Conservation (phyloP, 53 echinoderm and acorn worm species). For the Arbacia lixula region DNA sequence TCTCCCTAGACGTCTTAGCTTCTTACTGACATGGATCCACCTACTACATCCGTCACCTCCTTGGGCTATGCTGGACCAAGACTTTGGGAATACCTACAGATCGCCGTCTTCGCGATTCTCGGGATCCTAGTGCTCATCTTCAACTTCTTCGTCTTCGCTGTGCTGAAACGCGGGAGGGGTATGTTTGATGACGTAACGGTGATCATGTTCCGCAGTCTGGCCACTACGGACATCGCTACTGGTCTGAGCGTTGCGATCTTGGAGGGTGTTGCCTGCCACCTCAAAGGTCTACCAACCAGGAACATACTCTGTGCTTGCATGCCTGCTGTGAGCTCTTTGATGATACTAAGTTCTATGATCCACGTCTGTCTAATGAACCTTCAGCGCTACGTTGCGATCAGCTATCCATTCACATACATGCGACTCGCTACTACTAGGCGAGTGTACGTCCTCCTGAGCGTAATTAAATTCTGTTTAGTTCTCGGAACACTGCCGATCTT, state of each 20-base stretch:
- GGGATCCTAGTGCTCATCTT: background rate
- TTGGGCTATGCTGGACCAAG: background rate
- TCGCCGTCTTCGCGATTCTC: background rate
- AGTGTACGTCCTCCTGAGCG: background rate
- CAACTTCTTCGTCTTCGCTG: constrained; percentile 15
- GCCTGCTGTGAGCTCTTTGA: background rate
- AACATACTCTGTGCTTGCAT: background rate
- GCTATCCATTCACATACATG: constrained; percentile 18
- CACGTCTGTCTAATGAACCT: constrained; percentile 30
- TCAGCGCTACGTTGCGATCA: constrained; percentile 2
- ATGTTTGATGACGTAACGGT: constrained; percentile 33
- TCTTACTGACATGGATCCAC: too few relatives aligned
- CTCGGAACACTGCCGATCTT: background rate
- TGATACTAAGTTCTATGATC: background rate
- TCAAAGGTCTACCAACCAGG: constrained; percentile 3
- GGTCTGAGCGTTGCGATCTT: background rate
- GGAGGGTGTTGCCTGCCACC: background rate
- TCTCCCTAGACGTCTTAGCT: too few relatives aligned
- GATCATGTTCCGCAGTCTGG: constrained; percentile 23
- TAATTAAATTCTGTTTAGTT: background rate
- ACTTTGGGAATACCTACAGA: background rate
- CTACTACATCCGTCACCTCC: background rate
- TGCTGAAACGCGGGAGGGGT: constrained; percentile 7
- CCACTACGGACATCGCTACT: constrained; percentile 8
- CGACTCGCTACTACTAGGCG: background rate